These are phyloP conservation scores for Montipora capitata DNA, from an alignment of 92 coral and sea anemone genomes.

Conservation along the genomic window DNA sequence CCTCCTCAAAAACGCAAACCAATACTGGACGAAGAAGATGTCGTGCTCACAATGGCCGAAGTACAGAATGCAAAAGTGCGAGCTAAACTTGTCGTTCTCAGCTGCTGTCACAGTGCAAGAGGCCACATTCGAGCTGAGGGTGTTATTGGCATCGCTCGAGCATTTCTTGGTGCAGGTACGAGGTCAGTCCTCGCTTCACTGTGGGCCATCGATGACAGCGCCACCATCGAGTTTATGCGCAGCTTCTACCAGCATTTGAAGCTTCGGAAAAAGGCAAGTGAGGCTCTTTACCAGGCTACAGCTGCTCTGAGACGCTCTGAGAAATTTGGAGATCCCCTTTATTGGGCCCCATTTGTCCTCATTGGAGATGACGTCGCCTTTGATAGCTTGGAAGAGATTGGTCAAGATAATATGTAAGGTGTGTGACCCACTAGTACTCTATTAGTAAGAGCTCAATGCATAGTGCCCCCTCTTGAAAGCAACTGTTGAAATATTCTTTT, in stretches of 20 bases:
- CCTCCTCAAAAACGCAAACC: constrained; percentile 28
- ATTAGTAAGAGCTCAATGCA: neutral
- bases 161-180: constrained; percentile 61
- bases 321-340: neutral
- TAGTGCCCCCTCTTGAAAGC: neutral
- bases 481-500: neutral
- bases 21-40: constrained; percentile 30
- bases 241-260: constrained; percentile 33
- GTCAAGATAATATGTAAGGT: constrained; percentile 15
- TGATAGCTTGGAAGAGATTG: constrained; percentile 16
- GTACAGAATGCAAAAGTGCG: constrained; percentile 10
- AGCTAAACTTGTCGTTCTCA: constrained; percentile 60
- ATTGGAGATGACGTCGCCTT: constrained; percentile 42
- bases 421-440: neutral
- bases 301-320: constrained; percentile 23
- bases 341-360: constrained; percentile 53
- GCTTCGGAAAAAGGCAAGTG: constrained; percentile 26
- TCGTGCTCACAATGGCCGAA: constrained; percentile 40
- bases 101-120: constrained; percentile 55
- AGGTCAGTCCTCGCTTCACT: constrained; percentile 46
- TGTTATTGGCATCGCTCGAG: constrained; percentile 61
- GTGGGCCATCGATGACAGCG: constrained; percentile 50
- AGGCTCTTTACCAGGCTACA: constrained; percentile 48
- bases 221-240: constrained; percentile 42
- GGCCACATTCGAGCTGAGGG: constrained; percentile 50